These are phyloP conservation scores for Dinocampus coccinellae DNA, from an alignment of 2,888 invertebrate genomes.

Conservation along the genomic window DNA sequence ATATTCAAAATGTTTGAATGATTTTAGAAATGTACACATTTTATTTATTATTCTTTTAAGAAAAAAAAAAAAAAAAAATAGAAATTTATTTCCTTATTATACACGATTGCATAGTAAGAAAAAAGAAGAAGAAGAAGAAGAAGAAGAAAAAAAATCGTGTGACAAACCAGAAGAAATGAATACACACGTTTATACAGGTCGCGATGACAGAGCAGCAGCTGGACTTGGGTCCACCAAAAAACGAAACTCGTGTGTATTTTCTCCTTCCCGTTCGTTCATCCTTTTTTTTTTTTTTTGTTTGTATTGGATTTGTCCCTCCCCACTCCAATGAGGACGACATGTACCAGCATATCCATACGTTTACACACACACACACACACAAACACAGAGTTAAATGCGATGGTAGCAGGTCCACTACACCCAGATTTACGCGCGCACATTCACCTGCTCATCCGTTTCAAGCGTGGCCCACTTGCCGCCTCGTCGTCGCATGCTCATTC, in stretches of 20 bases:
- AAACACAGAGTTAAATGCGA: too few relatives aligned
- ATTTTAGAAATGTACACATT: not conserved
- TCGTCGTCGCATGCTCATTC: constrained; percentile 49
- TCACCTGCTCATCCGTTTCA: constrained; percentile 66
- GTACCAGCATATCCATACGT: constrained; percentile 19
- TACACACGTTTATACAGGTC: not conserved
- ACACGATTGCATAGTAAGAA: not conserved
- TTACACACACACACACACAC: too few relatives aligned
- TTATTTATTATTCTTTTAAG: not conserved
- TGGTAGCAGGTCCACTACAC: constrained; percentile 48
- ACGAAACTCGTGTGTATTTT: constrained; percentile 21
- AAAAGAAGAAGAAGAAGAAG: not conserved
- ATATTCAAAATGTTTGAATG: not conserved
- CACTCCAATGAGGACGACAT: not conserved
- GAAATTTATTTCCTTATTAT: not conserved
- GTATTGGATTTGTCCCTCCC: not conserved
- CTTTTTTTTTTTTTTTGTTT: constrained; percentile 19
- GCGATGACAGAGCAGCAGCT: constrained; percentile 57
- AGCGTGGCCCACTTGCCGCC: constrained; percentile 62
- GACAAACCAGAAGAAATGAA: not conserved
- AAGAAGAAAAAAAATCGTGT: not conserved
- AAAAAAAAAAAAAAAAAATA: too few relatives aligned
- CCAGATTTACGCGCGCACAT: constrained; percentile 62
- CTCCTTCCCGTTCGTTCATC: constrained; percentile 12
- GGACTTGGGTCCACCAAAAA: constrained; percentile 54